phyloP scores from a whole-genome alignment of 2,888 invertebrate species.

The Antheraea yamamai region DNA sequence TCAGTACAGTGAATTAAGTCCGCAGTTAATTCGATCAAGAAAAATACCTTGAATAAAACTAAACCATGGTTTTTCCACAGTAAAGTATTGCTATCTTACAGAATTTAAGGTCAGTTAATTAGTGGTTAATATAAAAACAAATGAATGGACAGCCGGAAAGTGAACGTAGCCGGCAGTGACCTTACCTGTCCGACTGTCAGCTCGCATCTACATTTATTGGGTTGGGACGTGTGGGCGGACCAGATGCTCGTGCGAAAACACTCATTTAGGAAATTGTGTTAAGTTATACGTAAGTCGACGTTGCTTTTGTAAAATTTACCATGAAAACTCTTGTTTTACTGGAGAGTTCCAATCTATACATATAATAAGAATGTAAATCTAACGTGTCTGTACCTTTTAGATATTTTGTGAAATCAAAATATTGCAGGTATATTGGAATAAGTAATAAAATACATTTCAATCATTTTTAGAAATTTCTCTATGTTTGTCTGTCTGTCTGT shows the following conservation, averaged over 20 bases:
- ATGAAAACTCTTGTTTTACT: background rate
- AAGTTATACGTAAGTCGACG: background rate
- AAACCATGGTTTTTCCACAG: background rate
- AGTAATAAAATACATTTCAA: no score
- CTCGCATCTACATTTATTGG: conserved; percentile 5
- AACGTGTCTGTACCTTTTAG: no score
- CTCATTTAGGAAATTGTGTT: background rate
- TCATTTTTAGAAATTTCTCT: no score
- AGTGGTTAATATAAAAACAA: background rate
- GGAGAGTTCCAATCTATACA: no score
- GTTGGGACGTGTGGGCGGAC: background rate
- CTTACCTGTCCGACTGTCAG: conserved; percentile 1
- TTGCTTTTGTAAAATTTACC: background rate
- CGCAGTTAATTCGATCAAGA: no score
- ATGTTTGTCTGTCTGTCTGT: no score
- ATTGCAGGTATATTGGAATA: no score
- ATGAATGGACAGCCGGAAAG: background rate
- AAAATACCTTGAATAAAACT: no score
- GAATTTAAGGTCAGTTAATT: background rate
- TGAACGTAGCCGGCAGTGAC: conserved; percentile 9
- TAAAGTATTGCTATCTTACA: background rate
- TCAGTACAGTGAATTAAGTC: no score
- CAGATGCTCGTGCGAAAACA: background rate
- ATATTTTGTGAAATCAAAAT: no score
- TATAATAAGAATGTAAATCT: no score